Base-by-base conservation (phyloP, 2,797 vertebrate species). In the Urocyon cinereoargenteus region DNA sequence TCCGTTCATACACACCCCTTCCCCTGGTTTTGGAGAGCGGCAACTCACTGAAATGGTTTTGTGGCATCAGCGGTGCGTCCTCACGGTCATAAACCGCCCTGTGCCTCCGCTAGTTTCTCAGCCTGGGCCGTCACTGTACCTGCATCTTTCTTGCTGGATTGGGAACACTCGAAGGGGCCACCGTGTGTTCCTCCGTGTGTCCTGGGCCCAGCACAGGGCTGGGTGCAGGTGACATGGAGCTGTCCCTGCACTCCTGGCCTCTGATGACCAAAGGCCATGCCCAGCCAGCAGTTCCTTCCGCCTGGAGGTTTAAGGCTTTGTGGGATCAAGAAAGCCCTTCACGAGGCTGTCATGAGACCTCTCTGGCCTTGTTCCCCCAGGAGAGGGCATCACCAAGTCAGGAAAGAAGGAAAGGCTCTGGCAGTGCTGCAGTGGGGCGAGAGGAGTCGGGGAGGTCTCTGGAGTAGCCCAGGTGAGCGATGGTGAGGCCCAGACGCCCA, bases 121-220 rank as follows among this genome's bases (percentile, higher is more conserved):
- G 26, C 68, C 28, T 53, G 36, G 15, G 0, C 3, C 16, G 1
- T 64, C 95, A 10, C 16, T 15, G 21, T 34, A 12, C 0, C 0
- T 22, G 18, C 8, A 0, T 88, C 79, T 83, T 81, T 68, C 49
- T 89, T 14, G 1, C 24, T 57, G 51, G 18, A 40, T 75, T 45
- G 2, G 70, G 45, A 90, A 70, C 31, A n/a, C 7, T 57, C 31
- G 34, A 22, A 70, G 31, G 19, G 26, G 4, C 21, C 62, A 31
- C 28, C 6, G 2, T 61, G 61, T n/a, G 12, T 24, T 87, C 26
- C 12, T 90, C 40, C 84, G 26, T 64, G 86, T 73, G 57, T 53
- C 88, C 45, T 2, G 16, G 45, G 10, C 61, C 55, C 19, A n/a
- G 61, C 62, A n/a, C 36, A 49, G 66, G n/a, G n/a, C 3, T 40